A percentile compares a stretch with the other conserved stretches of the same genome.
Conservation (phyloP, 2,888 invertebrate genomes). For the Cephus spinipes region DNA sequence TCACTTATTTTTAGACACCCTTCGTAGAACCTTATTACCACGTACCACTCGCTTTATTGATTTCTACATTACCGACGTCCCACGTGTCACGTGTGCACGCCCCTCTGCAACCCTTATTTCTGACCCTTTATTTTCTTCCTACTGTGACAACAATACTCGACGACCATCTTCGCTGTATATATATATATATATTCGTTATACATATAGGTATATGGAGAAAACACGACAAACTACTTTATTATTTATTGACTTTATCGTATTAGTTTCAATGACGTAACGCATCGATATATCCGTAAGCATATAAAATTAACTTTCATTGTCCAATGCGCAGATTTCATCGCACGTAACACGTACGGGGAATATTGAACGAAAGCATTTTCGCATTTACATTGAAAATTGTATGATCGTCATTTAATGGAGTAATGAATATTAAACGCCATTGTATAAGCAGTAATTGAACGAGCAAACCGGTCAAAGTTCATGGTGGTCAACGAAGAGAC, state of each 20-base stretch:
- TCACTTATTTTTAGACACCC: not conserved
- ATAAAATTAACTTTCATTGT: not conserved
- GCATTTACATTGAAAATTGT: not conserved
- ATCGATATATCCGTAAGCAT: not conserved
- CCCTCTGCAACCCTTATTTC: not conserved
- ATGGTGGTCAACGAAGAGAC: not conserved
- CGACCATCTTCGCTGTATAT: not conserved
- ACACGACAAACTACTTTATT: not conserved
- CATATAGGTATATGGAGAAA: not conserved
- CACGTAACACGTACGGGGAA: not conserved
- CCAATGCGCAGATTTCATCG: not conserved
- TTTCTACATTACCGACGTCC: not conserved
- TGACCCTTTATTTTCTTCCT: not conserved
- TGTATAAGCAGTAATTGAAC: not conserved
- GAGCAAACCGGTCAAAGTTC: not conserved
- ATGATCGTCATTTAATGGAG: not conserved
- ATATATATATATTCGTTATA: no score
- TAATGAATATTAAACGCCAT: slow-evolving; percentile 1
- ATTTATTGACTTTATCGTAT: not conserved
- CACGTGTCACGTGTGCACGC: not conserved
- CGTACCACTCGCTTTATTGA: not conserved
- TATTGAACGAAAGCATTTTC: not conserved
- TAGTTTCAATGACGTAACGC: not conserved
- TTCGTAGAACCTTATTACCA: not conserved
- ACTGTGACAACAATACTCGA: not conserved